Percentiles rank a stretch among this genome's conserved stretches.
These are phyloP conservation scores for Arctia plantaginis DNA, from an alignment of 2,888 invertebrate genomes.

Conservation along the genomic window DNA sequence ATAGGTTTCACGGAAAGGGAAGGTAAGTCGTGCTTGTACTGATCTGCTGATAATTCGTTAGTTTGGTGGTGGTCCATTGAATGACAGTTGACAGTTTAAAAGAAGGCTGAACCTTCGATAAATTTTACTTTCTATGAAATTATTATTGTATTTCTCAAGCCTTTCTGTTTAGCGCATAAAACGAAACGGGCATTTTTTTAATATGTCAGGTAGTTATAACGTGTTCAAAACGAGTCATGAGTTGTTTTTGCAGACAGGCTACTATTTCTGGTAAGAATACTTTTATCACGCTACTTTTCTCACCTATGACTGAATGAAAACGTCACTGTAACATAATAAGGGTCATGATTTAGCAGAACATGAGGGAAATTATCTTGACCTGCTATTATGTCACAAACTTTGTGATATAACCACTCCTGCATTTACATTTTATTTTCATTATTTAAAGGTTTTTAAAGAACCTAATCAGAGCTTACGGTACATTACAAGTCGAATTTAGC, in stretches of 20 bases:
- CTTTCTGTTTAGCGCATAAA: conserved; percentile 35
- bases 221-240: background rate
- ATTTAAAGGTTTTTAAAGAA: conserved; percentile 1
- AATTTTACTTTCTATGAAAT: conserved; percentile 73
- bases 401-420: background rate
- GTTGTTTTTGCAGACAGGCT: background rate
- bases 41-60: conserved; percentile 70
- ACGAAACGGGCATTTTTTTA: conserved; percentile 39
- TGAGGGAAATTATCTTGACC: background rate
- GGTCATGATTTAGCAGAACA: background rate
- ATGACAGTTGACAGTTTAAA: conserved; percentile 75
- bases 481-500: conserved; percentile 17
- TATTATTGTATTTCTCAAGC: conserved; percentile 41
- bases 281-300: background rate
- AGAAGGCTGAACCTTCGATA: conserved; percentile 58
- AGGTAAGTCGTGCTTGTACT: conserved; percentile 71
- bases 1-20: conserved; percentile 80
- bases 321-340: background rate
- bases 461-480: conserved; percentile 40
- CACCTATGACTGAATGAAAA: background rate
- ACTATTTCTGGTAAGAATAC: background rate
- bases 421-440: background rate
- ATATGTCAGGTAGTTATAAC: background rate
- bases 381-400: background rate
- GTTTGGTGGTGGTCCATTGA: conserved; percentile 79